Base-by-base conservation (phyloP, 2,113 vertebrate species). In the Gorilla gorilla region DNA sequence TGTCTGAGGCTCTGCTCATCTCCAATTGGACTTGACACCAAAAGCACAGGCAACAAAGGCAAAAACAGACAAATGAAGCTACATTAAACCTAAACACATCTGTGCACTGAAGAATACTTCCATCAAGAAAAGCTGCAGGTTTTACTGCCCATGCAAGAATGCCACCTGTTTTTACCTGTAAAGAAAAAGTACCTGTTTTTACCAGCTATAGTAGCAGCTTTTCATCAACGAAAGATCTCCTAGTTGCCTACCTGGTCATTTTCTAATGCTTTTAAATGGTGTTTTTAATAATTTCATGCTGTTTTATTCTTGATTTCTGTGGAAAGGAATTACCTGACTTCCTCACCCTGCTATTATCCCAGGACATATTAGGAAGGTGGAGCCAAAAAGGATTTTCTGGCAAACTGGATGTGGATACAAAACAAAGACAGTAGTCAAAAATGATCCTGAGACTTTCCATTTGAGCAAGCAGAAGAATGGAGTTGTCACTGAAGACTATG, bases 291-390 rank as follows among this genome's bases (percentile, higher is more conserved):
- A 91, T 45, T 89, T 84, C 45, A 95, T 64, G 57, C n/a, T 52
- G 50, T 81, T 94, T 90, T 95, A 73, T 64, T 85, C 78, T 81
- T 95, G 35, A 25, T 86, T 93, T 92, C 38, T 30, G 9, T 76
- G 43, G 79, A 75, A 11, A 75, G 40, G 52, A 86, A 78, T 75
- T 85, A 86, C 13, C 20, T 92, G 43, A 94, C 73, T 86, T 43
- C n/a, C 18, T 86, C 73, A 48, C n/a, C 23, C 48, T 79, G 55
- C 50, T 78, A 27, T 43, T 82, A 92, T 18, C 70, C 45, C 40
- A 93, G n/a, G 72, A 84, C 12, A 43, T n/a, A 52, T 7, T 82
- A 88, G 23, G 16, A 83, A 83, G 23, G 76, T 40, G 52, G 78
- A 96, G 38, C 20, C 90, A 70, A 83, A 93, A 88, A 64, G 38